Percentiles rank a stretch among this genome's conserved stretches.
Evolutionary conservation across 2,113 vertebrate genomes (phyloP).

Genomic region (Brienomyrus brachyistius): DNA sequence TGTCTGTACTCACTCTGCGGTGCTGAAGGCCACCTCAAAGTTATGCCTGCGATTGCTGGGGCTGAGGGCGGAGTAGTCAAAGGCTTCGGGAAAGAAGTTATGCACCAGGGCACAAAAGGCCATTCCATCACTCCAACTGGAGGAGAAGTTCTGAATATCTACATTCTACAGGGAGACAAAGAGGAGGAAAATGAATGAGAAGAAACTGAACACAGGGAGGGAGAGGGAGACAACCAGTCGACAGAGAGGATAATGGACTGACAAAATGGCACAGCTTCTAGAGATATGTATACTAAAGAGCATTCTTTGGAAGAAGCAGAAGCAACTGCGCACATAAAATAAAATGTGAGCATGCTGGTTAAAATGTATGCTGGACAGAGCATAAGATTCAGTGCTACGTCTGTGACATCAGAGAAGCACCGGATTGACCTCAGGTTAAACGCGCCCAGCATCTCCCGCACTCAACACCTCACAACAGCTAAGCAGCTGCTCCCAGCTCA

Average conservation of each 20-base stretch:
- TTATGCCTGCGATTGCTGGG: constrained; percentile 89
- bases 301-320: background rate
- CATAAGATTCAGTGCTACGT: background rate
- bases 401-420: background rate
- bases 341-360: background rate
- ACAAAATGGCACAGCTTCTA: background rate
- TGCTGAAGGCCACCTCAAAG: constrained; percentile 90
- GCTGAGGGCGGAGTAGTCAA: constrained; percentile 82
- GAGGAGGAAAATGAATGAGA: background rate
- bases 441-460: background rate
- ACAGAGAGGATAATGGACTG: background rate
- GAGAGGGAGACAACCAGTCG: background rate
- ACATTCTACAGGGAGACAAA: constrained; percentile 66
- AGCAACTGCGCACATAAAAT: background rate
- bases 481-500: background rate
- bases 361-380: background rate
- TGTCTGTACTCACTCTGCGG: constrained; percentile 80
- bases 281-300: background rate
- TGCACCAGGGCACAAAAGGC: constrained; percentile 96
- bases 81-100: constrained; percentile 93
- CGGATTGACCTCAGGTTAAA: background rate
- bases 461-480: background rate
- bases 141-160: constrained; percentile 96
- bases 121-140: constrained; percentile 96
- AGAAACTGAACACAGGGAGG: background rate